Evolutionary conservation across 2,113 vertebrate genomes (phyloP).

Genomic region (Zosterops borbonicus): DNA sequence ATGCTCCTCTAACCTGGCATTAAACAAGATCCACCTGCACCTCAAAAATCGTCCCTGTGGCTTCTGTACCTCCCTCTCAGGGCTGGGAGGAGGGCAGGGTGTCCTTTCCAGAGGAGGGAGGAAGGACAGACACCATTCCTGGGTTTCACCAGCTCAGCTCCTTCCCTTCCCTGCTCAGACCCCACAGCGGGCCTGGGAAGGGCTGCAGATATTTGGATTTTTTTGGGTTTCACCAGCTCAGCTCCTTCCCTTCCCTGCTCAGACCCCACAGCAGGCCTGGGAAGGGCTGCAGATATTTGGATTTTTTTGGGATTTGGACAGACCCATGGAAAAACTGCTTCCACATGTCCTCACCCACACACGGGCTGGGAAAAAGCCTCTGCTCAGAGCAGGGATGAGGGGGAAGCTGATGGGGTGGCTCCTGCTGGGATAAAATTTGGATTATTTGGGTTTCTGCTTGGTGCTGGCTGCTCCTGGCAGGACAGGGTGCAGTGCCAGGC

Average conservation of each 20-base stretch:
- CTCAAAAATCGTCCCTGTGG: not conserved
- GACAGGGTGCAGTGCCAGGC: not conserved
- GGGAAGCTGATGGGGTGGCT: not conserved
- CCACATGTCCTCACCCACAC: not conserved
- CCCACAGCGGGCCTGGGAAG: not conserved
- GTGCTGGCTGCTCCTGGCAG: not conserved
- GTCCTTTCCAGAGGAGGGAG: not conserved
- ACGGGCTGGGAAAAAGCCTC: not conserved
- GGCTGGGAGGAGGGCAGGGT: not conserved
- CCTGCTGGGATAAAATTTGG: not conserved
- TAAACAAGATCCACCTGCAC: not conserved
- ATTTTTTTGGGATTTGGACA: slow-evolving; percentile 18
- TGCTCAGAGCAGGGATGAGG: not conserved
- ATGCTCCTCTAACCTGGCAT: not conserved
- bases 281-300: slow-evolving; percentile 13
- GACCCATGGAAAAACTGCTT: not conserved
- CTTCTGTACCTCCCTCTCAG: not conserved
- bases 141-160: not conserved
- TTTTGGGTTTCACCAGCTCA: not conserved
- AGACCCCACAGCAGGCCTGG: not conserved
- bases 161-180: not conserved
- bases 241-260: not conserved
- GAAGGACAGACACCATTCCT: not conserved
- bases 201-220: slow-evolving; percentile 16
- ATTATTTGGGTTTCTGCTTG: not conserved